Evolutionary conservation across 2,113 vertebrate species (phyloP).

Genomic region (Dermatemys mawii): DNA sequence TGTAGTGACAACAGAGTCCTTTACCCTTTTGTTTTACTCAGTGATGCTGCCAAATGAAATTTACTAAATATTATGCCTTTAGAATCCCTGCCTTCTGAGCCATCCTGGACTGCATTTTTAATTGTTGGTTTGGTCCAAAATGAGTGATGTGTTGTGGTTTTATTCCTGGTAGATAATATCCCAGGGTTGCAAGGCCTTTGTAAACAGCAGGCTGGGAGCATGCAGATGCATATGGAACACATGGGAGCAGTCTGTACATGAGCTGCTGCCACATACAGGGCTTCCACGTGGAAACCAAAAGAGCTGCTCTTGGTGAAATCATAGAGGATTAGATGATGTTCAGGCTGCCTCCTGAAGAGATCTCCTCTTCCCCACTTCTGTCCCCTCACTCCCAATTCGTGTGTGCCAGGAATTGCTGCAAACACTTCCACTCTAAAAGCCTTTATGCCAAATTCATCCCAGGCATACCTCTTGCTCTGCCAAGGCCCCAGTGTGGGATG

Average conservation of each 20-base stretch:
- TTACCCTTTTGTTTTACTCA: neutral
- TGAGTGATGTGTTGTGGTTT: neutral
- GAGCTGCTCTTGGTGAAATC: neutral
- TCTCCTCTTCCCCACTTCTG: neutral
- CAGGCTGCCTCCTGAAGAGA: neutral
- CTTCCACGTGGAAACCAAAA: neutral
- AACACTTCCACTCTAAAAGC: neutral
- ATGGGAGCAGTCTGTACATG: constrained; percentile 39
- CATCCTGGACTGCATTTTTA: constrained; percentile 15
- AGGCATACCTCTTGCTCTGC: no score
- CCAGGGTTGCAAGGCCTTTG: neutral
- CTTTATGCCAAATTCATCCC: neutral
- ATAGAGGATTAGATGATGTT: neutral
- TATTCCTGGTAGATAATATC: constrained; percentile 6
- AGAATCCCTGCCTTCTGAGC: constrained; percentile 6
- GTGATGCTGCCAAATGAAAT: neutral
- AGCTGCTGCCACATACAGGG: neutral
- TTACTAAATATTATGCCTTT: neutral
- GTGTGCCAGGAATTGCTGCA: neutral
- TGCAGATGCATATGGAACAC: neutral
- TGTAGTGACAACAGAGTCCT: neutral
- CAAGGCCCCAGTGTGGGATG: no score
- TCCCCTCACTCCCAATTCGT: neutral
- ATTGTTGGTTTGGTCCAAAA: neutral
- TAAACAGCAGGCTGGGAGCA: neutral